Evolutionary conservation across 2,888 invertebrate genomes (phyloP).

Genomic region (Caenorhabditis zanzibari): DNA sequence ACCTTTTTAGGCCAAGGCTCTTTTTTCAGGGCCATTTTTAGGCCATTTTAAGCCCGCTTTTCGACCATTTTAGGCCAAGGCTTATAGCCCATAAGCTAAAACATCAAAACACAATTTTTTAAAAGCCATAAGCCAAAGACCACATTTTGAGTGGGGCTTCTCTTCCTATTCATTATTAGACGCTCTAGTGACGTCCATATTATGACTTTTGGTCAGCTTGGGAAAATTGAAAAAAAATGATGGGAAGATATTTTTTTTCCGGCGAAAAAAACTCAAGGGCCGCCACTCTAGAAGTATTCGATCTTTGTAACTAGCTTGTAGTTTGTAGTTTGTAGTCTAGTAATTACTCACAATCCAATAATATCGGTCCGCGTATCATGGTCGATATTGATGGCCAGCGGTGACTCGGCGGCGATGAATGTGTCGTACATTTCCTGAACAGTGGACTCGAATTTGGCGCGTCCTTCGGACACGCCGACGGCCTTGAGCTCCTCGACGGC

Average conservation of each 20-base stretch:
- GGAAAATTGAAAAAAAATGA: background rate
- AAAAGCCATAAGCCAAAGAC: too few species aligned
- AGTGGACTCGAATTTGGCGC: conserved; percentile 75
- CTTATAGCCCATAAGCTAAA: too few species aligned
- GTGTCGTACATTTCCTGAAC: conserved; percentile 79
- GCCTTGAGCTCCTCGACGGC: conserved; percentile 76
- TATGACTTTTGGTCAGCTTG: background rate
- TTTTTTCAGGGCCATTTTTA: too few species aligned
- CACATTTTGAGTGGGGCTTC: background rate
- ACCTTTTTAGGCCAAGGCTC: too few species aligned
- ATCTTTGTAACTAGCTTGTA: background rate
- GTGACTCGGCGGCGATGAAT: conserved; percentile 77
- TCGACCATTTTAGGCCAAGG: too few species aligned
- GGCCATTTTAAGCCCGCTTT: too few species aligned
- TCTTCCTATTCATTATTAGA: background rate
- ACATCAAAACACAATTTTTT: too few species aligned
- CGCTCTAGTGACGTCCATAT: background rate
- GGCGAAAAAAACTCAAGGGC: background rate
- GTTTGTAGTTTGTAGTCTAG: background rate
- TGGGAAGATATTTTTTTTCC: background rate
- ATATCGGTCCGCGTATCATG: conserved; percentile 78
- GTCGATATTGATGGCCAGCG: conserved; percentile 78
- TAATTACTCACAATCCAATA: conserved; percentile 67
- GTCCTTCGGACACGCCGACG: conserved; percentile 63
- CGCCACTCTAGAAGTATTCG: background rate